Evolutionary conservation across 1,140 invertebrate species (phyloP), one percentile per base, ranked within the genome.

Genomic region (Battus philenor): DNA sequence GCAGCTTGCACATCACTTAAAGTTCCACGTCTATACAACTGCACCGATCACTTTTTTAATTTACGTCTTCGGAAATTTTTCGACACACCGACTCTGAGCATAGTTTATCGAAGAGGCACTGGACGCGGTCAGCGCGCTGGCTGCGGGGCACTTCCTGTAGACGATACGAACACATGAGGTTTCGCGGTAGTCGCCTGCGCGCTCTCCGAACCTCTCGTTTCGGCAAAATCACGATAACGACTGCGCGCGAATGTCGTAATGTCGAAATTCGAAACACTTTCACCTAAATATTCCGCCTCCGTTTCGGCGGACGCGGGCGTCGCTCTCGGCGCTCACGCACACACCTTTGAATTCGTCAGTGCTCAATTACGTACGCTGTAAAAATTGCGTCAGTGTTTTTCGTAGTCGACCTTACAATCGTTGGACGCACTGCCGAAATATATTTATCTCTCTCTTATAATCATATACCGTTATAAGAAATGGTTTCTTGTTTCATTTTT

Each of bases 201-300:
- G 63, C 59, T 70, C 63, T 58, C 59, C 63, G 70, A 80, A 76
- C 78, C 72, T 81, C 78, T 82, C 61, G 78, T 76, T 85, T 85
- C 78, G 81, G 78, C 81, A 79, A 79, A 85, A 75, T 76, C 78
- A 78, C 81, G 81, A 85, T 85, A 85, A 85, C 78, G 76, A 84
- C 80, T 84, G 80, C 70, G 76, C 80, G 75, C 78, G 61, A 84
- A 84, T 82, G 78, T 82, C 75, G 80, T 82, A 78, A 84, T 79
- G 80, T 70, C 80, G 80, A 84, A 84, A 84, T 84, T 84, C 76
- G 80, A 84, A 84, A 84, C 74, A 84, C 80, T 84, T 84, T 84
- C 80, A 84, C 80, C 80, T 84, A 84, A 84, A 84, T 84, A 84
- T 84, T 84, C 78, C 76, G 77, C 67, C 79, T 81, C 75, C 60